A percentile compares a stretch with the other conserved stretches of the same genome.
phyloP scores from a whole-genome alignment of 2,797 vertebrate genomes.

The Sternarchorhynchus goeldii region DNA sequence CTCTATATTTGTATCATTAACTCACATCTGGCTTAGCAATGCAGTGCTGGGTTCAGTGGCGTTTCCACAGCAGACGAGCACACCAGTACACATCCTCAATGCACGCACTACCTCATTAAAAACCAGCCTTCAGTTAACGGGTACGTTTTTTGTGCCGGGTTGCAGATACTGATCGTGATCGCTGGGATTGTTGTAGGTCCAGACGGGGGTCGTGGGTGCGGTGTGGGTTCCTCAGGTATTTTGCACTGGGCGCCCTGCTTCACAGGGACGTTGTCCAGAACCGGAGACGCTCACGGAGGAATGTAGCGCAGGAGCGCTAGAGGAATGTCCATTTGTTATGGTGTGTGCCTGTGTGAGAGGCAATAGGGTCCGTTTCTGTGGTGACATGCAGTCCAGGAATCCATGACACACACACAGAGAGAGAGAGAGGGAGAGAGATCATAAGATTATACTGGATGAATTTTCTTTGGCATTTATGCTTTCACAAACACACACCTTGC shows the following conservation, averaged over 20 bases:
- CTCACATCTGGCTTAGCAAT: not conserved
- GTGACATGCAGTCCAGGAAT: conserved; percentile 13
- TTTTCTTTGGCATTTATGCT: not conserved
- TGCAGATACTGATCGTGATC: too few relatives aligned
- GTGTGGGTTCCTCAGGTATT: conserved; percentile 14
- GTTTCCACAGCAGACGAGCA: too few relatives aligned
- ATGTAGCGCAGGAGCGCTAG: conserved; percentile 32
- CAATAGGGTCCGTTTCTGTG: conserved; percentile 1
- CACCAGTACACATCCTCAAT: not conserved
- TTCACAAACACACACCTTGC: not conserved
- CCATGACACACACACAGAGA: not conserved
- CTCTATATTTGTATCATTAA: conserved; percentile 4
- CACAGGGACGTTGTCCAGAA: conserved; percentile 29
- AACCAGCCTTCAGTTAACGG: too few relatives aligned
- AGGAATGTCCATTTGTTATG: conserved; percentile 37
- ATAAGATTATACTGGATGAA: conserved; percentile 2
- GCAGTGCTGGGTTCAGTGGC: too few relatives aligned
- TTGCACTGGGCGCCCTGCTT: conserved; percentile 30
- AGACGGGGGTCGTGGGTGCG: too few relatives aligned
- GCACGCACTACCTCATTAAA: not conserved
- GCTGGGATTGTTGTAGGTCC: too few relatives aligned
- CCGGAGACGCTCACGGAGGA: conserved; percentile 16
- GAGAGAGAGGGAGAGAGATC: conserved; percentile 10
- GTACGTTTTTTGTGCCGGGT: not conserved
- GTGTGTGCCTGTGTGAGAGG: conserved; percentile 18